phyloP scores from a whole-genome alignment of 2,888 invertebrate genomes.

The Drosophila nr. perissopoda region DNA sequence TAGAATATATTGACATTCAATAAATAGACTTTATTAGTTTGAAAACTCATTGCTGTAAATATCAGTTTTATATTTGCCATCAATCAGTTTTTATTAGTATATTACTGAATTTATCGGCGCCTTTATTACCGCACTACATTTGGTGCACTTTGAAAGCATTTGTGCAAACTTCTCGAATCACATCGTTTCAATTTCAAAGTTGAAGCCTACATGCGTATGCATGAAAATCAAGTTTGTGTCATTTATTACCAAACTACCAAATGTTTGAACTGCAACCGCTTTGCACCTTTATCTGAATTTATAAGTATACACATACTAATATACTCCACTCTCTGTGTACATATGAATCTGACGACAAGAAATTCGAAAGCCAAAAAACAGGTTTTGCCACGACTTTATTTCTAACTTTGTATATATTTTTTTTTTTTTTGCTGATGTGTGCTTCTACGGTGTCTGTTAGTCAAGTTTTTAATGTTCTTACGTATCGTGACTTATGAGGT shows the following conservation, averaged over 20 bases:
- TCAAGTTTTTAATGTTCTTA: slow-evolving; percentile 25
- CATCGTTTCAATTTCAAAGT: background rate
- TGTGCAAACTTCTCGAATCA: slow-evolving; percentile 10
- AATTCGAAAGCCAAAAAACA: slow-evolving; percentile 57
- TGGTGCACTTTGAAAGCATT: background rate
- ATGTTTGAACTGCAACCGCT: slow-evolving; percentile 30
- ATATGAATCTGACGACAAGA: slow-evolving; percentile 38
- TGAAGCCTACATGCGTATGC: background rate
- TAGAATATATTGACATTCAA: background rate
- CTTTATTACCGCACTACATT: background rate
- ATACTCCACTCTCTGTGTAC: slow-evolving; percentile 7
- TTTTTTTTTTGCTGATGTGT: slow-evolving; percentile 8
- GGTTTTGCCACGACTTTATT: slow-evolving; percentile 44
- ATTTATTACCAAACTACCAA: slow-evolving; percentile 11
- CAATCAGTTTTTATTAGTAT: slow-evolving; percentile 21
- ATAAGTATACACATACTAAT: slow-evolving; percentile 12
- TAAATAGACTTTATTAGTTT: background rate
- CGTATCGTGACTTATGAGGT: slow-evolving; percentile 30
- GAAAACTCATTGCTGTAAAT: background rate
- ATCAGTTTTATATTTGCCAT: background rate
- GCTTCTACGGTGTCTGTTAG: background rate
- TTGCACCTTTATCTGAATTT: slow-evolving; percentile 41
- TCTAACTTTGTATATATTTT: slow-evolving; percentile 18
- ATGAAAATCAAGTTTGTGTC: slow-evolving; percentile 51
- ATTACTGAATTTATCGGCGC: background rate